Percentiles rank a stretch among this genome's conserved stretches.
Conservation (phyloP, 2,113 vertebrate genomes). For the Morone chrysops region DNA sequence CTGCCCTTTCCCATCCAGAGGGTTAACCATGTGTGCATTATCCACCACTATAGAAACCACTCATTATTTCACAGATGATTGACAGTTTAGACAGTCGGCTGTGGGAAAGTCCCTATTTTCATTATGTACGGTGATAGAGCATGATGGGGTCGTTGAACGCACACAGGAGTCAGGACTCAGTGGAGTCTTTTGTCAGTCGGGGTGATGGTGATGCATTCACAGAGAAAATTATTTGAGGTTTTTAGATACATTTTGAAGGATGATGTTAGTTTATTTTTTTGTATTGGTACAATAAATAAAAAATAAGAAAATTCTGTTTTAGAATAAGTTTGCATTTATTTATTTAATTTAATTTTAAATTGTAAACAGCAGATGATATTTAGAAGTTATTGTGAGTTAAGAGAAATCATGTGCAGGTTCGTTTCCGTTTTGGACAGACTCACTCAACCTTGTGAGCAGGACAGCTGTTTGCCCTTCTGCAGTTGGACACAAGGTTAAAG, state of each 20-base stretch:
- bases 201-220: neutral
- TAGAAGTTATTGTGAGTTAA: accelerated
- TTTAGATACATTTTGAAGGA: neutral
- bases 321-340: neutral
- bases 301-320: neutral
- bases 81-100: slow-evolving; percentile 41
- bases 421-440: slow-evolving; percentile 5
- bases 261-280: neutral
- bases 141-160: slow-evolving; percentile 25
- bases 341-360: neutral
- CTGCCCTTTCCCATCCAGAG: slow-evolving; percentile 36
- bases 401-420: neutral
- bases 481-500: slow-evolving; percentile 39
- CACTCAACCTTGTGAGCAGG: slow-evolving; percentile 15
- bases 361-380: neutral
- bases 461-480: slow-evolving; percentile 46
- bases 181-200: neutral
- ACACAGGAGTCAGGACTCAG: slow-evolving; percentile 1
- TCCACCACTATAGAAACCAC: slow-evolving; percentile 10
- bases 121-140: slow-evolving; percentile 26
- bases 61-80: slow-evolving; percentile 48
- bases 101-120: slow-evolving; percentile 20
- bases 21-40: slow-evolving; percentile 24
- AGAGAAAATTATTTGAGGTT: neutral
- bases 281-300: no score